phyloP scores from a whole-genome alignment of 2,113 vertebrate species.

The Poeciliopsis retropinna region DNA sequence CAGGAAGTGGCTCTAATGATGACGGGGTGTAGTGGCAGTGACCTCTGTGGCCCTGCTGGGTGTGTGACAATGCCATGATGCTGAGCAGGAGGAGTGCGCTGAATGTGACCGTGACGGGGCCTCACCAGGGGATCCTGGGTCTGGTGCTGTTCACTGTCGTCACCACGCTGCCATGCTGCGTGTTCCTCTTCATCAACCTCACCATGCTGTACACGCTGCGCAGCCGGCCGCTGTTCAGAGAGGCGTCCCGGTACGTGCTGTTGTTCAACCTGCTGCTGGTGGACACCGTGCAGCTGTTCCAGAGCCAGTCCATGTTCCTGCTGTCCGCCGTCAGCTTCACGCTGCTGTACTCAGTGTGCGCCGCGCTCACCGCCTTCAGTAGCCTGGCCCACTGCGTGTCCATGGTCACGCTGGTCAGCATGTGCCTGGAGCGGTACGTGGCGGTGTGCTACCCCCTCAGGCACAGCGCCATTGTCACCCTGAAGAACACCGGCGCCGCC shows the following conservation, averaged over 20 bases:
- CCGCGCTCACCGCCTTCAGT: neutral
- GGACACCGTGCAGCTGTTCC: conserved; percentile 47
- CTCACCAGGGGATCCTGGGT: neutral
- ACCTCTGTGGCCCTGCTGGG: too few species aligned
- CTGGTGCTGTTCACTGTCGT: neutral
- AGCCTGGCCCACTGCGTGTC: neutral
- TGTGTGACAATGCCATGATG: too few species aligned
- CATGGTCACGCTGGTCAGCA: neutral
- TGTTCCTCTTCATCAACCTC: conserved; percentile 39
- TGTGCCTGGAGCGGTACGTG: conserved; percentile 37
- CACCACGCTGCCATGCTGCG: conserved; percentile 1
- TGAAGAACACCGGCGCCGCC: conserved; percentile 45
- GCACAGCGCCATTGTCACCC: conserved; percentile 55
- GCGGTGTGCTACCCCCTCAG: conserved; percentile 72
- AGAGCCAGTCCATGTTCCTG: conserved; percentile 24
- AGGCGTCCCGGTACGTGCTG: conserved; percentile 55
- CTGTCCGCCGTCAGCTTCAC: neutral
- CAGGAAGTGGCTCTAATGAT: too few species aligned
- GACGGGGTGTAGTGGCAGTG: too few species aligned
- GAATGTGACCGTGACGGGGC: neutral
- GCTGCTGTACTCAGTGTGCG: neutral
- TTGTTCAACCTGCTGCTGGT: conserved; percentile 47
- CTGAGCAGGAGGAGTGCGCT: too few species aligned
- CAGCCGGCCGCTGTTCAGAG: conserved; percentile 33
- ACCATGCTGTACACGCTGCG: conserved; percentile 44